Conservation (phyloP, 1,140 invertebrate genomes). For the Platorchestia sp. region DNA sequence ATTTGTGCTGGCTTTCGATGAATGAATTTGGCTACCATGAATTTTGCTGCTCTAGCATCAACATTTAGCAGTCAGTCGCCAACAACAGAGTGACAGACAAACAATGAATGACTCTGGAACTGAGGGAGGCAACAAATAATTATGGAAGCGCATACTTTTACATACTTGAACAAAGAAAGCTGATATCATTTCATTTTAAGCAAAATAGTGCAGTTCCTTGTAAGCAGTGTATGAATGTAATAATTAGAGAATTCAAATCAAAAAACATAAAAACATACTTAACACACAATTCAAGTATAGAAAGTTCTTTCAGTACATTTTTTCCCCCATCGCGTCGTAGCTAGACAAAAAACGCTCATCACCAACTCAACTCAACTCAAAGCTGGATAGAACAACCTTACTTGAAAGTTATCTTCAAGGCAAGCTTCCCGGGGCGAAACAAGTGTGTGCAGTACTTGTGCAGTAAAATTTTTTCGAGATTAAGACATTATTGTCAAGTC, state of each 20-base stretch:
- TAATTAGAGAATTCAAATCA: neutral
- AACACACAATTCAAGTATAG: neutral
- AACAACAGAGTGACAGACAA: neutral
- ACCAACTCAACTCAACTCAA: neutral
- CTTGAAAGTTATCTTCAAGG: too few relatives aligned
- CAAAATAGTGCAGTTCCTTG: neutral
- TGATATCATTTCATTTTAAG: neutral
- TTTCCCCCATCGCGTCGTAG: neutral
- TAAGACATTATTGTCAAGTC: too few relatives aligned
- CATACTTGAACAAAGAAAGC: neutral
- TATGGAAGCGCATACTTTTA: neutral
- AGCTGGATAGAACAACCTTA: too few relatives aligned
- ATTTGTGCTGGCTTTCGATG: neutral
- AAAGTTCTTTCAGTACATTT: neutral
- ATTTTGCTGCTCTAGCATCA: neutral
- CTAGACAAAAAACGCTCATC: neutral
- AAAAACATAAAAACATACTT: neutral
- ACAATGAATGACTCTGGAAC: neutral
- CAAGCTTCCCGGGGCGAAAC: too few relatives aligned
- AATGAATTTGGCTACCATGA: neutral
- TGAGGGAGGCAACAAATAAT: neutral
- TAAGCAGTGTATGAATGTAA: neutral
- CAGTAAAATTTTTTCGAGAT: too few relatives aligned
- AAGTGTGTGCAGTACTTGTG: too few relatives aligned
- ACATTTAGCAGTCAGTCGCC: neutral